phyloP scores from a whole-genome alignment of 2,113 vertebrate genomes.

The Paratilapia polleni region DNA sequence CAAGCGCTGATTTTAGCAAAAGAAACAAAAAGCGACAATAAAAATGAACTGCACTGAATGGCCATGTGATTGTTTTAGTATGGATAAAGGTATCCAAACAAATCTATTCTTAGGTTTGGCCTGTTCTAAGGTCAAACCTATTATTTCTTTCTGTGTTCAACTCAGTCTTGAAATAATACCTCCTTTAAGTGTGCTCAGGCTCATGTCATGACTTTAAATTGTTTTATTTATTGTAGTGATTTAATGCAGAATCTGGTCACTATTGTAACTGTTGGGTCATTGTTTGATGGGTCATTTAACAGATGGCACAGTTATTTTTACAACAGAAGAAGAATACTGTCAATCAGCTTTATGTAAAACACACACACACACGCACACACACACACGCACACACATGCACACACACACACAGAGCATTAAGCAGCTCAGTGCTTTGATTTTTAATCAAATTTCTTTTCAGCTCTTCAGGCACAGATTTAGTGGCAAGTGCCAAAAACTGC shows the following conservation, averaged over 20 bases:
- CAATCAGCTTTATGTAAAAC: not conserved
- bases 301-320: not conserved
- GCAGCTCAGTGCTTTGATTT: no score
- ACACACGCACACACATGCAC: not conserved
- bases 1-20: not conserved
- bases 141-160: no score
- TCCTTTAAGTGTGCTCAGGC: no score
- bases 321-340: not conserved
- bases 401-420: not conserved
- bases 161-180: no score
- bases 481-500: not conserved
- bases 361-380: not conserved
- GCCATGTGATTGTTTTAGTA: not conserved
- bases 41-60: not conserved
- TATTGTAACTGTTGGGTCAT: not conserved
- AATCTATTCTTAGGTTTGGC: not conserved
- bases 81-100: not conserved
- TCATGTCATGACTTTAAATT: no score
- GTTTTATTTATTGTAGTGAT: no score
- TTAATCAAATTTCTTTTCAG: not conserved
- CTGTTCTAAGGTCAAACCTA: no score
- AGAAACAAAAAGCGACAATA: not conserved
- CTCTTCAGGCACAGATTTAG: not conserved
- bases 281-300: not conserved
- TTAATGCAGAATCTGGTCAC: no score